Evolutionary conservation across 2,888 invertebrate species (phyloP), one percentile per base, ranked within the genome.

Genomic region (Campoplex capitator): DNA sequence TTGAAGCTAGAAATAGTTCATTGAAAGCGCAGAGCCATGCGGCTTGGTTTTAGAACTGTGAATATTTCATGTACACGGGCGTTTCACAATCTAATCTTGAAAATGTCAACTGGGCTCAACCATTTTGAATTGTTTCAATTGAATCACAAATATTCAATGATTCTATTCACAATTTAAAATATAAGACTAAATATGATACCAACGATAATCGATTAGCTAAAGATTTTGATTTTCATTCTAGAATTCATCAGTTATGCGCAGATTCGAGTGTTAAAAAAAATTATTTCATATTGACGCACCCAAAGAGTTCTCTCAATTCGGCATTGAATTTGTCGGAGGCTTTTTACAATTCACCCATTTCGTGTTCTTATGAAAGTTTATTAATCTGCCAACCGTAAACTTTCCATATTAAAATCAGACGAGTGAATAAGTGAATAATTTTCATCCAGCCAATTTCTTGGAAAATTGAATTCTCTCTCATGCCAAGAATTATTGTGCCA

Each of bases 1-100:
- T 83, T 48, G 58, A 76, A 38, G 70, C 68, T 81, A 70, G 76
- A 81, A 84, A 86, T 86, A 86, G 81, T 84, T 86, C 74, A 65
- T 74, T 65, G 77, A 80, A 75, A 80, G 42, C 32, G 16, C 16
- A 62, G 51, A 18, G 81, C 76, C 13, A 48, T 58, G 71, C 54
- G 56, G 56, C 28, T 54, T 71, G 56, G 58, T 79, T 23, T 70
- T 35, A 38, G 32, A 23, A 62, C 45, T 28, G 73, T 58, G 56
- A 73, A 73, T 62, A 58, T 73, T 81, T 71, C n/a, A 71, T 32
- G 70, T 18, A 45, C 11, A 45, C 79, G 56, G 32, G 16, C 48
- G 71, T 42, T 45, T 35, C 6, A 51, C 35, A 77, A 65, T 51
- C 8, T 28, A 13, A 45, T 28, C 28, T 75, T 23, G 18, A 62